Evolutionary conservation across 2,113 vertebrate species (phyloP).

Genomic region (Semnornis frantzii): DNA sequence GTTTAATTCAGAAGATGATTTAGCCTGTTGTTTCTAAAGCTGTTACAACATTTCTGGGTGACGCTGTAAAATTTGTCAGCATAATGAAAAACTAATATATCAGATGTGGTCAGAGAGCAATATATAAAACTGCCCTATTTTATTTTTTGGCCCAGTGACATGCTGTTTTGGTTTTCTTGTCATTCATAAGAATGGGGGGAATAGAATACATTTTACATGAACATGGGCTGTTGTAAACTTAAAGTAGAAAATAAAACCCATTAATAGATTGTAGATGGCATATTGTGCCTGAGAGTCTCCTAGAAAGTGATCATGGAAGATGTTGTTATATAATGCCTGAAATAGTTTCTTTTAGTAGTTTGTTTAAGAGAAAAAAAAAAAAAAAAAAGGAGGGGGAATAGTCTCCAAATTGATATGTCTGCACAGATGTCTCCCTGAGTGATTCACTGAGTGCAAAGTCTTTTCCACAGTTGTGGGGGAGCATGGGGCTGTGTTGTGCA

Average conservation of each 20-base stretch:
- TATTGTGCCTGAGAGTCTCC: background rate
- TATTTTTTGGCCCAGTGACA: background rate
- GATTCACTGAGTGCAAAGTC: background rate
- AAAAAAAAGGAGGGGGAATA: fast-evolving
- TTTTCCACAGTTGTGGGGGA: fast-evolving
- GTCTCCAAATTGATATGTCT: background rate
- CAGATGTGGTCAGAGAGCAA: background rate
- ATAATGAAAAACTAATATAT: background rate
- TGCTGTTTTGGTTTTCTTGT: background rate
- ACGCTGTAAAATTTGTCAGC: background rate
- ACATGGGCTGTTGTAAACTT: background rate
- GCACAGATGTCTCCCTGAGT: background rate
- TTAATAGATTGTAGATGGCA: background rate
- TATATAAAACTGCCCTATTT: background rate
- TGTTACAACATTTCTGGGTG: background rate
- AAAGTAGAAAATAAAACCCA: background rate
- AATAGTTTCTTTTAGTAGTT: background rate
- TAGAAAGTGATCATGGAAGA: background rate
- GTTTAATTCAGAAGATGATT: constrained; percentile 50
- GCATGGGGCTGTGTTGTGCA: background rate
- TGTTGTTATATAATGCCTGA: background rate
- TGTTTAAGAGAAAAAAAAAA: background rate
- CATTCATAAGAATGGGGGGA: background rate
- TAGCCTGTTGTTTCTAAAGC: constrained; percentile 29
- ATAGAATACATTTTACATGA: background rate